A percentile compares a stretch with the other conserved stretches of the same genome.
These are phyloP conservation scores for western clawed frog (Xenopus tropicalis) DNA, from an alignment of 2,113 vertebrate species.

Conservation along the genomic window UCB_Xtro_10.0 CM004444.2:26195501-26196000, in stretches of 20 bases:
- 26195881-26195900: constrained; percentile 4
- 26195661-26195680: too few relatives aligned
- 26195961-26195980: constrained; percentile 15
- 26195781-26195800: background rate
- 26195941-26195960: constrained; percentile 9
- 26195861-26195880: constrained; percentile 20
- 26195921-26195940: constrained; percentile 22
- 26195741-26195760: background rate
- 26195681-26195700: too few relatives aligned
- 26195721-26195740: background rate
- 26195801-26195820: background rate
- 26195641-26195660: too few relatives aligned
- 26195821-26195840: constrained; percentile 20
- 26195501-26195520: too few relatives aligned
- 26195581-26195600: too few relatives aligned
- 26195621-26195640: too few relatives aligned
- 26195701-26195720: too few relatives aligned
- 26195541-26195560: too few relatives aligned
- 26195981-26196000: constrained; percentile 9
- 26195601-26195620: too few relatives aligned
- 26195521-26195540: too few relatives aligned
- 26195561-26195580: too few relatives aligned
- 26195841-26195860: constrained; percentile 12
- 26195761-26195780: background rate
- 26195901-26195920: constrained; percentile 14